Base-by-base conservation (phyloP, 2,113 vertebrate genomes). In the Sphyrna mokarran region DNA sequence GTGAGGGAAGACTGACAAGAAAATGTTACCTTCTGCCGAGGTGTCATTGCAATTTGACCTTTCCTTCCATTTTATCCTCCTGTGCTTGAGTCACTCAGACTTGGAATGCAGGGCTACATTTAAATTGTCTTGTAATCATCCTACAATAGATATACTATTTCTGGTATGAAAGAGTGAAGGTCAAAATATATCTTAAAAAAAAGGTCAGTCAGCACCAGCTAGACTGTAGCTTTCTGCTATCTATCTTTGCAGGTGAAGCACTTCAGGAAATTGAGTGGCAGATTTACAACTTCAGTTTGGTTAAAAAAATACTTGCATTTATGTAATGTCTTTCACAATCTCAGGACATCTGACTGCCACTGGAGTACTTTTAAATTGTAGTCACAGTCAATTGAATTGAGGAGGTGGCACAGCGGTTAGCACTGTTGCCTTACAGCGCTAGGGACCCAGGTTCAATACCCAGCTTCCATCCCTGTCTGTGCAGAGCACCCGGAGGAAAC, bases 141-240 rank as follows among this genome's bases (percentile, higher is more conserved):
- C 29, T 18, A 33, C 80, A 83, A 61, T 63, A 58, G 87, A 91
- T 91, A 63, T 91, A 91, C 61, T 91, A 61, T n/a, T 91, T n/a
- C 54, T 61, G 54, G 87, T 61, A 33, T 26, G 63, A 61, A 91
- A 91, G 54, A 91, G 58, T 63, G 87, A 33, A 91, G 58, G 58
- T n/a, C 58, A 91, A 91, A 63, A 20, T 91, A 91, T 63, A 63
- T 91, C 16, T 86, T 86, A 11, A 3, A 29, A 26, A n/a, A n/a
- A 83, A 83, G 80, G 80, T 83, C 80, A 83, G 80, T n/a, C n/a
- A 20, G 18, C 54, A 61, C 26, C 87, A 90, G 26, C 13, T 26
- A 91, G 54, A 91, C 29, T 14, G 5, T 18, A 58, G 26, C 87
- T 61, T 91, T 13, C 14, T 14, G 29, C 54, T 29, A 63, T 91